Base-by-base conservation (phyloP, 1,140 invertebrate genomes). In the Drosophila obscura region DNA sequence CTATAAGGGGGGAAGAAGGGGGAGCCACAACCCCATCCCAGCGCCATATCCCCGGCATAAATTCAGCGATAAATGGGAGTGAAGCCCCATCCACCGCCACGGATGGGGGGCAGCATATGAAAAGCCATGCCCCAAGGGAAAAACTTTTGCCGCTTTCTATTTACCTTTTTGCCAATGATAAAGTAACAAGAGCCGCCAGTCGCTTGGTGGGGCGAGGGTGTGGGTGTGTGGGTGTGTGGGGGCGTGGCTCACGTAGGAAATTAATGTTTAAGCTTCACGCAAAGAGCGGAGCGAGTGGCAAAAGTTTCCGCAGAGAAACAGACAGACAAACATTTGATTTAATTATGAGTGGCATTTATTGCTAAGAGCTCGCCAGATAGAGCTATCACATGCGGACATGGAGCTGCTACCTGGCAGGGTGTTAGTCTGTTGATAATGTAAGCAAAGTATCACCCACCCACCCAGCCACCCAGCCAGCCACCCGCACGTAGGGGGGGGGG, bases 331-430 rank as follows among this genome's bases (percentile, higher is more conserved):
- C 85, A 90, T 90, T 91, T 91, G 90, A 91, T 91, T 91, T 91
- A 91, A 91, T 91, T 91, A 91, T 91, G 90, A 91, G 90, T 91
- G 90, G 90, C 90, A 91, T 89, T 90, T 91, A 91, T 91, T 74
- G 75, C 83, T 62, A 73, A 80, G 73, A 87, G 83, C 77, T 4
- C 60, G 66, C 69, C 11, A 39, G 35, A 1, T 1, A 39, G 35
- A 39, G 35, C 11, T 39, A 39, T 13, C 11, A 69, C 26, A 58
- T 58, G 66, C 49, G 45, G 26, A 41, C 16, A 50, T 52, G 51
- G 35, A 31, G 22, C 31, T 3, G 4, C n/a, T 58, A 64, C 39
- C 53, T 43, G 50, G 55, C 73, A 91, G 91, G 90, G 90, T 91
- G 90, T 91, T 91, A 91, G 89, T 91, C 89, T 91, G 90, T 91